Base-by-base conservation (phyloP, 2,797 vertebrate genomes). In the Chrysocyon brachyurus region DNA sequence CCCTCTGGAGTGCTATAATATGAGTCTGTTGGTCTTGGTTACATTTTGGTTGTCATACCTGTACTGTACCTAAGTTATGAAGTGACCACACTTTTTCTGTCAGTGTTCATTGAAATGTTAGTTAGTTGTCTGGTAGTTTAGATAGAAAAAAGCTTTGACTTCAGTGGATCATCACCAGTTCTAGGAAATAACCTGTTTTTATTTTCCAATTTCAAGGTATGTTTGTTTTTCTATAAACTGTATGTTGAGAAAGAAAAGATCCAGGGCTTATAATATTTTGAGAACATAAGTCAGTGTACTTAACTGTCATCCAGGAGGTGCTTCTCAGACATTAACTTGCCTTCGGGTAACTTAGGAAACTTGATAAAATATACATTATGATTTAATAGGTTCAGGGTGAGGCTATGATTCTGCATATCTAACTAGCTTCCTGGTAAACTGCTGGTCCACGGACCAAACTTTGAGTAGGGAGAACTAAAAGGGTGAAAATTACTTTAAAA, bases 31-130 rank as follows among this genome's bases (percentile, higher is more conserved):
- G 89, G 93, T 96, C 84, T 91, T 97, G 86, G 68, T 95, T 96
- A 96, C 94, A 91, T 93, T 97, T 97, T 97, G 96, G 93, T 94
- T 97, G 94, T 97, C 96, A n/a, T 95, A 92, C 95, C 88, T 97
- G 86, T 92, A n/a, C 68, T 81, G 63, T 96, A 95, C 90, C 68
- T 97, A 92, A 91, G 28, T 92, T 97, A 77, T 70, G 77, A 95
- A 97, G 90, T 77, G 86, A 94, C 85, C 78, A 95, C 54, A 90
- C 6, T 96, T 91, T 96, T 97, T 94, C 92, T 89, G 94, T 85
- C 92, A 84, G 0, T 49, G 59, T 94, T 96, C 82, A 61, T 79
- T 94, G 97, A 97, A 88, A 96, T 87, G 88, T 95, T 97, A 94
- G 95, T 97, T 96, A 96, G 78, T 85, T 95, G 75, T 88, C 61